Percentiles rank a stretch among this genome's conserved stretches.
These are phyloP conservation scores for Rhodophaea formosa DNA, from an alignment of 2,888 invertebrate species.

Conservation along the genomic window DNA sequence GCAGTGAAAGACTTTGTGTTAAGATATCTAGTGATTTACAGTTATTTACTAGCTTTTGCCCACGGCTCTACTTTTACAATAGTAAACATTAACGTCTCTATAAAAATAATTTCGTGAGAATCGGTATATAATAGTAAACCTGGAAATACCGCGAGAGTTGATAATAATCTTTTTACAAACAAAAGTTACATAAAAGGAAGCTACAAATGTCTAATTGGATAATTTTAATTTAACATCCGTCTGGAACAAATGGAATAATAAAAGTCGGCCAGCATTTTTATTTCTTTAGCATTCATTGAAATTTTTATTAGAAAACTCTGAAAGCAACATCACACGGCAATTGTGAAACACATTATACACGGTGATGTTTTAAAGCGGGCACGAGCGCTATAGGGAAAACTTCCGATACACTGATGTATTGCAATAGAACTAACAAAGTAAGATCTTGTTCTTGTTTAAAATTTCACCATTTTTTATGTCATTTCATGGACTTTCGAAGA, in stretches of 20 bases:
- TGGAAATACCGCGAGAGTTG: no score
- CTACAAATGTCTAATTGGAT: background rate
- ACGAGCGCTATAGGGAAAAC: slow-evolving; percentile 2
- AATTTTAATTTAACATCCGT: background rate
- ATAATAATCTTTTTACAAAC: no score
- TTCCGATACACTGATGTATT: background rate
- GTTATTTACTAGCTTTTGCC: no score
- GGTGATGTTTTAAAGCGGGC: slow-evolving; percentile 16
- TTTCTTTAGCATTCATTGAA: background rate
- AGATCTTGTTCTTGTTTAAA: background rate
- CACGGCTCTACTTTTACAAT: no score
- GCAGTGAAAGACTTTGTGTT: no score
- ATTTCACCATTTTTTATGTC: background rate
- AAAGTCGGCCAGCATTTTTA: slow-evolving; percentile 1
- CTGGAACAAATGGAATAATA: slow-evolving; percentile 3
- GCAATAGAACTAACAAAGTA: background rate
- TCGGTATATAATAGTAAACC: no score
- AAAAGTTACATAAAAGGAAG: background rate
- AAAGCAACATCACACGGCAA: slow-evolving; percentile 4
- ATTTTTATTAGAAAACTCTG: slow-evolving; percentile 14
- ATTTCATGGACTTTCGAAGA: no score
- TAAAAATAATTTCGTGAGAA: no score
- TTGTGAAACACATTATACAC: slow-evolving; percentile 15
- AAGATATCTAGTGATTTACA: no score
- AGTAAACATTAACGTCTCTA: no score